Percentiles rank a stretch among this genome's conserved stretches.
These are phyloP conservation scores for Pheosia gnoma DNA, from an alignment of 2,888 invertebrate species.

Conservation along the genomic window DNA sequence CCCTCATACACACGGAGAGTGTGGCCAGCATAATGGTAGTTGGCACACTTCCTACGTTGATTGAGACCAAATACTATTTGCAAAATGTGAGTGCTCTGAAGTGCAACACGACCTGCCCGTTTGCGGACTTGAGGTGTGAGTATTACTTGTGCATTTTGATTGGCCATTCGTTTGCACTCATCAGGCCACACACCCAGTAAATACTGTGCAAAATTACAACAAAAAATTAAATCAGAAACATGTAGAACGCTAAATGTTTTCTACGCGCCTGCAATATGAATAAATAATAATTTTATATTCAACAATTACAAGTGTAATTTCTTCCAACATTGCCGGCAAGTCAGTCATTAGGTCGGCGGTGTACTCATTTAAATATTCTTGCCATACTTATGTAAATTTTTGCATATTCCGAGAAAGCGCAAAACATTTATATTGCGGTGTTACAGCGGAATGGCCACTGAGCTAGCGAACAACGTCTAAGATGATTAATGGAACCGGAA, in stretches of 20 bases:
- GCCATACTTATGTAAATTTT: constrained; percentile 40
- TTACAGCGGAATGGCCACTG: constrained; percentile 11
- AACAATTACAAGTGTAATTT: constrained; percentile 29
- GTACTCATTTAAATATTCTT: constrained; percentile 42
- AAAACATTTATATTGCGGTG: constrained; percentile 27
- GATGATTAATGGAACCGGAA: constrained; percentile 57
- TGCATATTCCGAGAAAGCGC: constrained; percentile 39
- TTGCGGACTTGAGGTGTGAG: no score
- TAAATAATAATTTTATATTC: constrained; percentile 19
- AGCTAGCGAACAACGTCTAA: constrained; percentile 24
- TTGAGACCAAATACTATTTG: no score
- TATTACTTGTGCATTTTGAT: constrained; percentile 26
- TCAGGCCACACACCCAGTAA: constrained; percentile 10
- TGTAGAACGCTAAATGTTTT: constrained; percentile 9
- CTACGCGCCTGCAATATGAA: constrained; percentile 21
- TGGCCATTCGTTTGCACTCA: constrained; percentile 32
- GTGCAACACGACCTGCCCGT: no score
- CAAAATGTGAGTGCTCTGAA: no score
- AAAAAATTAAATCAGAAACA: constrained; percentile 10
- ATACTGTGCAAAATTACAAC: constrained; percentile 11
- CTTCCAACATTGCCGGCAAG: constrained; percentile 27
- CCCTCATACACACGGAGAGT: no score
- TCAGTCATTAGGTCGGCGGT: constrained; percentile 33
- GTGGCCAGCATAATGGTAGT: no score
- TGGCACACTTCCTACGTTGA: no score